A percentile compares a stretch with the other conserved stretches of the same genome.
Evolutionary conservation across 2,888 invertebrate genomes (phyloP).

Genomic region (Ctena decussata): DNA sequence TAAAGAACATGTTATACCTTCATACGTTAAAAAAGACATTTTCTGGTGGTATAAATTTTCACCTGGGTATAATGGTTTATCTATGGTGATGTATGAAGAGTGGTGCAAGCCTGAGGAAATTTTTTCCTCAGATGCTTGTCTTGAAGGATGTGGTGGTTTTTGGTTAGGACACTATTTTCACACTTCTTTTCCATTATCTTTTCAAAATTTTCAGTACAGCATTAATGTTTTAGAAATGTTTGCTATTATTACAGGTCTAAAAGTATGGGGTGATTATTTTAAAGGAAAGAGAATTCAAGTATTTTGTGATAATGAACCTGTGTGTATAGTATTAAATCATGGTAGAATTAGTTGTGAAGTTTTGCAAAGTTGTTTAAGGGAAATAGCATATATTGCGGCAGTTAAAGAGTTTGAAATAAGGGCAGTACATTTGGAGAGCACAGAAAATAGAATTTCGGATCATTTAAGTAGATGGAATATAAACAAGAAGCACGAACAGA

Average conservation of each 20-base stretch:
- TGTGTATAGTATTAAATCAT: neutral
- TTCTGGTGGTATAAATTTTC: constrained; percentile 22
- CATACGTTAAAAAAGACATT: constrained; percentile 19
- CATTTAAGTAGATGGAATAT: neutral
- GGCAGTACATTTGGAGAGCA: neutral
- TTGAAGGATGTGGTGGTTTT: constrained; percentile 25
- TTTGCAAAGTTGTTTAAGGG: constrained; percentile 27
- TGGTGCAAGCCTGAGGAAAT: constrained; percentile 10
- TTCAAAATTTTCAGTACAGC: neutral
- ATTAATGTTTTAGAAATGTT: constrained; percentile 33
- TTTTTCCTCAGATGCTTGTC: constrained; percentile 21
- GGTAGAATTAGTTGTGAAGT: constrained; percentile 6
- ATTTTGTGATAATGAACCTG: constrained; percentile 9
- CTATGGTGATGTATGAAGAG: constrained; percentile 6
- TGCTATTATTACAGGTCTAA: constrained; percentile 15
- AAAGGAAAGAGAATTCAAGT: neutral
- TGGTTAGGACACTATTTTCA: constrained; percentile 18
- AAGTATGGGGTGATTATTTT: constrained; percentile 6
- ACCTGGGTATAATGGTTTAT: constrained; percentile 11
- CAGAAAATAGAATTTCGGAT: constrained; percentile 4
- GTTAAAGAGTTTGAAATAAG: constrained; percentile 14
- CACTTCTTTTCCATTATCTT: constrained; percentile 1
- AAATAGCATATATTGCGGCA: constrained; percentile 25
- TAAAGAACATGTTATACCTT: neutral
- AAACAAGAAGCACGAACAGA: neutral